Conservation (phyloP, 2,113 vertebrate species). For the Festucalex cinctus region DNA sequence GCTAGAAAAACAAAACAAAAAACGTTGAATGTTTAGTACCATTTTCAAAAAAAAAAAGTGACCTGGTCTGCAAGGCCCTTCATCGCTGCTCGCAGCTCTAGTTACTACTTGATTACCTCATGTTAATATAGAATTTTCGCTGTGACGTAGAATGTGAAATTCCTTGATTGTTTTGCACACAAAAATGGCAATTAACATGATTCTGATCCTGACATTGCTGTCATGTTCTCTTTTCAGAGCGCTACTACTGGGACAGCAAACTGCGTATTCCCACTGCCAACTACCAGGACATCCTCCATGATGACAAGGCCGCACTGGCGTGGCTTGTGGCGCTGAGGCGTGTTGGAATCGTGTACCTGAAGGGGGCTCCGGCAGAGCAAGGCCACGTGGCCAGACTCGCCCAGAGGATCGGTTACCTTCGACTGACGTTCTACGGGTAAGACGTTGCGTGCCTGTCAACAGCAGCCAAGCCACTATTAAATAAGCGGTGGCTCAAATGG, state of each 20-base stretch:
- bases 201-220: background rate
- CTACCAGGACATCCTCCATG: slow-evolving; percentile 80
- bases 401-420: slow-evolving; percentile 85
- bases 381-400: slow-evolving; percentile 83
- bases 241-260: slow-evolving; percentile 80
- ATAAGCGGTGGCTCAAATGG: slow-evolving; percentile 12
- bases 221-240: slow-evolving; percentile 68
- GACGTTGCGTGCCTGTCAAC: slow-evolving; percentile 28
- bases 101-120: background rate
- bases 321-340: slow-evolving; percentile 84
- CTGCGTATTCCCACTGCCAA: slow-evolving; percentile 78
- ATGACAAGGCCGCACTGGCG: slow-evolving; percentile 77
- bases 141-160: background rate
- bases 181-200: background rate
- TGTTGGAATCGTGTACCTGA: slow-evolving; percentile 82
- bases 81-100: no score
- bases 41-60: no score
- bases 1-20: no score
- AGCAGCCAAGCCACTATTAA: slow-evolving; percentile 33
- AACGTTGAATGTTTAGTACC: no score
- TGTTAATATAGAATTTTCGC: no score
- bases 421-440: slow-evolving; percentile 94
- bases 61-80: no score
- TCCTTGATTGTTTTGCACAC: background rate
- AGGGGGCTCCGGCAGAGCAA: slow-evolving; percentile 75